phyloP scores from a whole-genome alignment of 2,113 vertebrate species.

The Polypterus bichir region DNA sequence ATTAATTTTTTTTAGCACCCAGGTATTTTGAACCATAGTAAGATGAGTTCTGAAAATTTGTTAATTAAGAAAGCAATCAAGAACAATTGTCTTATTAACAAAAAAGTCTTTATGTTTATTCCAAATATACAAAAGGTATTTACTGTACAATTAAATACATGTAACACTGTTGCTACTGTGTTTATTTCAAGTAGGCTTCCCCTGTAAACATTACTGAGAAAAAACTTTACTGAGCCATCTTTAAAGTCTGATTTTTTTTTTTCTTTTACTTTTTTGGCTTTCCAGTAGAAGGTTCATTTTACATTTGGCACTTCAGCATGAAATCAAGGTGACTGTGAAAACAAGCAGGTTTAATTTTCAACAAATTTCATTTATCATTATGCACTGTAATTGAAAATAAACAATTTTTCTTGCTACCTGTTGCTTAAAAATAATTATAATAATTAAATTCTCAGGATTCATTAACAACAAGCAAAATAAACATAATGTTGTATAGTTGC shows the following conservation, averaged over 20 bases:
- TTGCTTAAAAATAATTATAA: background rate
- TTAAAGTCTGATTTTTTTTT: conserved; percentile 7
- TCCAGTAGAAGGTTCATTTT: conserved; percentile 9
- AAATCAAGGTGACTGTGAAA: background rate
- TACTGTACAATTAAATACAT: conserved; percentile 47
- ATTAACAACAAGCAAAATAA: too few relatives aligned
- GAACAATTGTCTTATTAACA: background rate
- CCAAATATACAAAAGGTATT: conserved; percentile 51
- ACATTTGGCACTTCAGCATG: conserved; percentile 18
- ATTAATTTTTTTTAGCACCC: too few relatives aligned
- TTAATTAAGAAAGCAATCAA: too few relatives aligned
- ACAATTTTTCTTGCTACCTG: background rate
- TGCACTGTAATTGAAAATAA: background rate
- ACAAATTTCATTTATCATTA: too few relatives aligned
- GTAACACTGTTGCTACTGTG: conserved; percentile 31
- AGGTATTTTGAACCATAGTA: too few relatives aligned
- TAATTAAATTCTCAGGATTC: too few relatives aligned
- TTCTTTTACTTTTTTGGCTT: conserved; percentile 26
- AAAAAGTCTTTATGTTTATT: conserved; percentile 37
- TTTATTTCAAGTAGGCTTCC: conserved; percentile 37
- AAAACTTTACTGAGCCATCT: conserved; percentile 24
- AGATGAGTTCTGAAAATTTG: too few relatives aligned
- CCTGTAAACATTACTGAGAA: conserved; percentile 13
- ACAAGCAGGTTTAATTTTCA: too few relatives aligned
- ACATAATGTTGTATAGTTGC: too few relatives aligned